Base-by-base conservation (phyloP, 1,140 invertebrate genomes). In the Trichoplusia ni region DNA sequence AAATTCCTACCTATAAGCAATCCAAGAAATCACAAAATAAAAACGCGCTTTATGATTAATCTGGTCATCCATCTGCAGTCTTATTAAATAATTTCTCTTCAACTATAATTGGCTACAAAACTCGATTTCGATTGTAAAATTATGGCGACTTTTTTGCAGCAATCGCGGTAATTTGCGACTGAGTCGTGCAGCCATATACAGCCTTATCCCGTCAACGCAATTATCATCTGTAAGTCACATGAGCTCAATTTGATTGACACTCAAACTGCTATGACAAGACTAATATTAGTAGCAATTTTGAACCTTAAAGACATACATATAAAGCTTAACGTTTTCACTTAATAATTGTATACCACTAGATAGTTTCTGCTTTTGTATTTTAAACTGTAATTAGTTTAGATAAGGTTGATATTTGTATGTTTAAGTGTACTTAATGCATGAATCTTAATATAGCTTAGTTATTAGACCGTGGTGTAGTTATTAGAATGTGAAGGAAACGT, bases 111-210 rank as follows among this genome's bases (percentile, higher is more conserved):
- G 11, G 8, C 35, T 16, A 14, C n/a, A n/a, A n/a, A 49, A 47
- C n/a, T 38, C 8, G 49, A 33, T 11, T 4, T 14, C 35, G 25
- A 23, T 60, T 21, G 9, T n/a, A 23, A 31, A 60, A 60, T 37
- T 35, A 46, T 21, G 19, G 54, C 54, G 9, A 59, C 35, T 37
- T 37, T 37, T 37, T 37, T 6, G 35, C 13, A 6, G 4, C 14
- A 37, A 37, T 37, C 4, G 35, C 13, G 11, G 4, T 6, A 37
- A 37, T 37, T 37, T 37, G 35, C 5, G 35, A 37, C 35, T 14
- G 35, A 37, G 35, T 37, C 35, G 11, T 37, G 4, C 13, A 14
- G 13, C 11, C 35, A 37, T 37, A 37, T 37, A 9, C 13, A 60
- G 21, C 25, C 18, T 23, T 38, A 53, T 53, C 18, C 18, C 21